A percentile compares a stretch with the other conserved stretches of the same genome.
Conservation (phyloP, 2,888 invertebrate genomes). For the Stenoptilia bipunctidactyla region DNA sequence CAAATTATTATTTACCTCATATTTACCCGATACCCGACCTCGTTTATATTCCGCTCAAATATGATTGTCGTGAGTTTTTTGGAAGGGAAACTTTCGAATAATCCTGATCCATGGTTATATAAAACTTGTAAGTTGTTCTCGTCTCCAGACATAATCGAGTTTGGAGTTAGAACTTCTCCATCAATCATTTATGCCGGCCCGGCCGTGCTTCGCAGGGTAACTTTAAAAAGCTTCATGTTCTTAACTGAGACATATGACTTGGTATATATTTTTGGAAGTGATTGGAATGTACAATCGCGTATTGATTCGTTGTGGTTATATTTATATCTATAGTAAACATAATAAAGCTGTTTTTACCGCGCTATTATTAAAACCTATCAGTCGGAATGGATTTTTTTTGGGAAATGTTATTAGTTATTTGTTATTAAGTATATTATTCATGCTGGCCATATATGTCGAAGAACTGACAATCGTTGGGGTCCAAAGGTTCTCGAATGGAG, state of each 20-base stretch:
- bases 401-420: too few relatives aligned
- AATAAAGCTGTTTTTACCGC: too few relatives aligned
- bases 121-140: conserved; percentile 71
- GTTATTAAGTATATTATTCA: too few relatives aligned
- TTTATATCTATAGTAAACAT: too few relatives aligned
- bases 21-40: conserved; percentile 16
- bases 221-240: conserved; percentile 38
- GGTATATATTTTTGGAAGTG: not conserved
- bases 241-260: not conserved
- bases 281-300: too few relatives aligned
- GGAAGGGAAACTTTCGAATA: conserved; percentile 49
- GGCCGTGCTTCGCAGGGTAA: conserved; percentile 36
- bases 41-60: conserved; percentile 60
- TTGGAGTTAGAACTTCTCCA: conserved; percentile 67
- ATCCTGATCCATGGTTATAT: conserved; percentile 70
- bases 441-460: too few relatives aligned
- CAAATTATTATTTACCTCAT: not conserved
- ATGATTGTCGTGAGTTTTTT: conserved; percentile 63
- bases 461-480: too few relatives aligned
- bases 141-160: conserved; percentile 70
- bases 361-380: too few relatives aligned
- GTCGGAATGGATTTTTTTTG: too few relatives aligned
- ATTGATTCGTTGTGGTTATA: too few relatives aligned
- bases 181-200: conserved; percentile 66
- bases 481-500: too few relatives aligned